Percentiles rank a stretch among this genome's conserved stretches.
These are phyloP conservation scores for Chionomys nivalis DNA, from an alignment of 2,113 vertebrate genomes.

Conservation along the genomic window DNA sequence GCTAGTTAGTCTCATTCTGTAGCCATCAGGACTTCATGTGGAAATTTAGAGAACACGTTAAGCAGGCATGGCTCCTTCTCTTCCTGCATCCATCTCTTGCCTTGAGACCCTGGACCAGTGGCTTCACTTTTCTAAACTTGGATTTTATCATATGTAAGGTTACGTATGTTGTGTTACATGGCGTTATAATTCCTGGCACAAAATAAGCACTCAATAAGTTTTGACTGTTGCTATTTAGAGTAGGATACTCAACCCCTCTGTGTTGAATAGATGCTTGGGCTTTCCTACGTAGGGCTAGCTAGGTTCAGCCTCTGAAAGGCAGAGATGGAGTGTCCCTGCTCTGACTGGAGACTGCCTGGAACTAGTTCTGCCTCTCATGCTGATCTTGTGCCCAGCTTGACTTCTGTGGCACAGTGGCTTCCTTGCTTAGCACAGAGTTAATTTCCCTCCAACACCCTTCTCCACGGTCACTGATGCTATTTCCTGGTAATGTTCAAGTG, in stretches of 20 bases:
- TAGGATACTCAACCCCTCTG: neutral
- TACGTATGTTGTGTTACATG: neutral
- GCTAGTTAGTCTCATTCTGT: neutral
- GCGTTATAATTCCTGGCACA: slow-evolving; percentile 11
- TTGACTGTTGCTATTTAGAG: slow-evolving; percentile 10
- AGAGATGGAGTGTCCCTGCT: neutral
- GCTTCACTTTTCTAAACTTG: slow-evolving; percentile 9
- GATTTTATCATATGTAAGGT: slow-evolving; percentile 17
- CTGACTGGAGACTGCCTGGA: neutral
- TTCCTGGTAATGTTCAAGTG: slow-evolving; percentile 47
- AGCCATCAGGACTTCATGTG: neutral
- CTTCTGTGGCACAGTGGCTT: neutral
- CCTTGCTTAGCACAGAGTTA: slow-evolving; percentile 42
- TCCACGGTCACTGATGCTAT: neutral
- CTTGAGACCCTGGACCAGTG: neutral
- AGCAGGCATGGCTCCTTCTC: neutral
- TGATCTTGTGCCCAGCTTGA: slow-evolving; percentile 47
- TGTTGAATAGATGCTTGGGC: neutral
- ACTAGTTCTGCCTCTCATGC: neutral
- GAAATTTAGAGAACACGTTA: neutral
- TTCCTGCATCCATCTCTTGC: neutral
- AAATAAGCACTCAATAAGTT: neutral
- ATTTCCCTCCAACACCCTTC: neutral
- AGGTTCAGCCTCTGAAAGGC: neutral
- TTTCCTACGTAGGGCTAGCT: neutral